phyloP scores from a whole-genome alignment of 1,140 invertebrate genomes.

The Aporrectodea caliginosa region DNA sequence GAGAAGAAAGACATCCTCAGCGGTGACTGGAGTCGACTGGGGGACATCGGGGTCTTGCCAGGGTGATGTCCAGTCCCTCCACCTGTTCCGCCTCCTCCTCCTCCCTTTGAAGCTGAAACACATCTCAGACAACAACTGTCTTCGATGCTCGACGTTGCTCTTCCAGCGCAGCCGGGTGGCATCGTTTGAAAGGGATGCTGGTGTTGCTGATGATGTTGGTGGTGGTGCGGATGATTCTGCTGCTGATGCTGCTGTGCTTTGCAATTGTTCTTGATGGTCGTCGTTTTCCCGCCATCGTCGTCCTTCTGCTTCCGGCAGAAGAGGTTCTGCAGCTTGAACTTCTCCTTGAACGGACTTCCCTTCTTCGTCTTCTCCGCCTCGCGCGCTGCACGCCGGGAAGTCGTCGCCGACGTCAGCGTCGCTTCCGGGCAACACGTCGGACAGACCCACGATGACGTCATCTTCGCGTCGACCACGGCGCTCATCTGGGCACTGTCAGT shows the following conservation, averaged over 20 bases:
- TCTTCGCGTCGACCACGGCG: not conserved
- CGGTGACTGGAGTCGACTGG: not conserved
- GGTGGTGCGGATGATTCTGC: not conserved
- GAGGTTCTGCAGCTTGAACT: conserved; percentile 7
- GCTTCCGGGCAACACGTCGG: not conserved
- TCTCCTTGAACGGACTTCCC: conserved; percentile 16
- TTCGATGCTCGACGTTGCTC: too few species aligned
- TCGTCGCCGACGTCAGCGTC: too few species aligned
- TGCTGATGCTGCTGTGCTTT: not conserved
- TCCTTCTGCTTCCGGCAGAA: not conserved
- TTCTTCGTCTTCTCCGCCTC: not conserved
- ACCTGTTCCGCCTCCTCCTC: not conserved
- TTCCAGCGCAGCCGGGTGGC: too few species aligned
- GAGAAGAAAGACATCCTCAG: not conserved
- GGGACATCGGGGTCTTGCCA: not conserved
- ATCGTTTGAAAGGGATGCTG: not conserved
- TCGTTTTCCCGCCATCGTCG: not conserved
- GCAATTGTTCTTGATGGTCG: not conserved
- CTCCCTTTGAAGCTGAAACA: not conserved
- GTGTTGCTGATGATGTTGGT: not conserved
- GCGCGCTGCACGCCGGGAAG: too few species aligned
- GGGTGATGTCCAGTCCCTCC: not conserved
- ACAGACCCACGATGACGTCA: not conserved
- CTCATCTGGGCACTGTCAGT: not conserved
- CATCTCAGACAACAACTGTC: not conserved